These are phyloP conservation scores for Agrochola lychnidis DNA, from an alignment of 2,888 invertebrate genomes.

Conservation along the genomic window DNA sequence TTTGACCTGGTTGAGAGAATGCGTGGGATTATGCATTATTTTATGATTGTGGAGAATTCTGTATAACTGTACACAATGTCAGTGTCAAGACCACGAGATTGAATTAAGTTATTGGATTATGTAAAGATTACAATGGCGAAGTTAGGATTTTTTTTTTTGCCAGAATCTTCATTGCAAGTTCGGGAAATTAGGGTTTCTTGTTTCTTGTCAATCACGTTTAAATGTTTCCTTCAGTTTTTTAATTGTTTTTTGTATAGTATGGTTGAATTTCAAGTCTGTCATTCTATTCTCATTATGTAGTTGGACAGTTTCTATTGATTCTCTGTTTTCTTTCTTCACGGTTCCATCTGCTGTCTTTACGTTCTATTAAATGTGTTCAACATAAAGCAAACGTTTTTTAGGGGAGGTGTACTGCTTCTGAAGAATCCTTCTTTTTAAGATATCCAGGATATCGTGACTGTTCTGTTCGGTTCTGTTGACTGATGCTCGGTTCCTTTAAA, in stretches of 20 bases:
- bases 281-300: background rate
- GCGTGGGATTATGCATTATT: constrained; percentile 41
- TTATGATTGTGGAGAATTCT: constrained; percentile 34
- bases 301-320: background rate
- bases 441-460: background rate
- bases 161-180: background rate
- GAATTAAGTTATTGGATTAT: constrained; percentile 9
- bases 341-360: background rate
- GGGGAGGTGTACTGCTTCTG: background rate
- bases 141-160: background rate
- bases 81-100: constrained; percentile 46
- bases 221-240: background rate
- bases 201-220: background rate
- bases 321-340: background rate
- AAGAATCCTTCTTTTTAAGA: background rate
- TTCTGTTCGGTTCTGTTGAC: background rate
- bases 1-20: constrained; percentile 40
- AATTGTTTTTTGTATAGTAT: background rate
- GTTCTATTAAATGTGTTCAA: background rate
- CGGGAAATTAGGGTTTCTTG: background rate
- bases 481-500: too few species aligned
- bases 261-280: background rate
- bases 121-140: background rate
- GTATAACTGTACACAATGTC: constrained; percentile 38
- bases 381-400: background rate